These are phyloP conservation scores for Labeo catla DNA, from an alignment of 2,113 vertebrate genomes.

Conservation along the genomic window DNA sequence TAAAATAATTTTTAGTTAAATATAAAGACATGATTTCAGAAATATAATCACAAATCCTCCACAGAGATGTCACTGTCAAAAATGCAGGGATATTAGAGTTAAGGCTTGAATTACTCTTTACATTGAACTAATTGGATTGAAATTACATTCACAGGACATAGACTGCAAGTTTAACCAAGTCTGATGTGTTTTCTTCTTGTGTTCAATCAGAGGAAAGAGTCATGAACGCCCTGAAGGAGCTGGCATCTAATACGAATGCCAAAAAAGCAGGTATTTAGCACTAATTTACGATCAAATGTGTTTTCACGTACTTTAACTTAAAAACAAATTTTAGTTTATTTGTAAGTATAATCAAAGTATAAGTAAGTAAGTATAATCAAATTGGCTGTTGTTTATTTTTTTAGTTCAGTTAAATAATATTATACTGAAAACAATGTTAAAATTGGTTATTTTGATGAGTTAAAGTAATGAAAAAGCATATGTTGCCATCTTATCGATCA, in stretches of 20 bases:
- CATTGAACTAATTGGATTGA: neutral
- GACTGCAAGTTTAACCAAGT: neutral
- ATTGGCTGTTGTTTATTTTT: too few species aligned
- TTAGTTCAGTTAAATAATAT: too few species aligned
- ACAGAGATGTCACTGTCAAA: too few species aligned
- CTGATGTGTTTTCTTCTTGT: neutral
- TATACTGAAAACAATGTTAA: too few species aligned
- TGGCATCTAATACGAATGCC: neutral
- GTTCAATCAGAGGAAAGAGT: slow-evolving; percentile 3
- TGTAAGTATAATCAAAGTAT: too few species aligned
- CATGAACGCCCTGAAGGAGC: neutral
- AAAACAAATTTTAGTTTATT: too few species aligned
- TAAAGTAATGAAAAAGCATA: neutral
- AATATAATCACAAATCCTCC: neutral
- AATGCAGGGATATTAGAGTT: neutral
- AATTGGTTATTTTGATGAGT: too few species aligned
- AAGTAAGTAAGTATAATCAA: too few species aligned
- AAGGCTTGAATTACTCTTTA: neutral
- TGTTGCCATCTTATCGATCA: neutral
- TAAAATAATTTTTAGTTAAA: neutral
- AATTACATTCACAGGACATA: neutral
- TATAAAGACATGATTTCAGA: neutral
- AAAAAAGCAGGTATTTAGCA: neutral
- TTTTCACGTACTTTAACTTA: too few species aligned
- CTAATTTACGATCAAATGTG: neutral